Conservation (phyloP, 2,888 invertebrate genomes). For the Harpalus rufipes region DNA sequence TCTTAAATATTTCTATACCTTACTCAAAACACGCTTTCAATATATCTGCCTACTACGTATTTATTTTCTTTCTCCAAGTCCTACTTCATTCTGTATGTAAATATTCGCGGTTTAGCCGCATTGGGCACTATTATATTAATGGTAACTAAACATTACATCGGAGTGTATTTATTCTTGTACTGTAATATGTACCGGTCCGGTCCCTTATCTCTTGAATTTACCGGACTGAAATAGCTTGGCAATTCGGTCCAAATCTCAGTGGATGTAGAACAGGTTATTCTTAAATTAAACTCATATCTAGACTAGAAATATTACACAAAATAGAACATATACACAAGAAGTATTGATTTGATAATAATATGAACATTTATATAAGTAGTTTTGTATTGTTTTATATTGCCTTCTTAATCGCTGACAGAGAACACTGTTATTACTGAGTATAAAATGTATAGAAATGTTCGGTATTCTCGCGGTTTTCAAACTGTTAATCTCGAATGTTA, state of each 20-base stretch:
- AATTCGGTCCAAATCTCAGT: not conserved
- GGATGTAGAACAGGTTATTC: not conserved
- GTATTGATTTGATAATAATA: too few species aligned
- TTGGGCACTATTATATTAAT: constrained; percentile 33
- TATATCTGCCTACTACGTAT: too few species aligned
- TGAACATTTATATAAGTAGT: too few species aligned
- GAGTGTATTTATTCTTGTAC: constrained; percentile 23
- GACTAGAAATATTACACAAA: too few species aligned
- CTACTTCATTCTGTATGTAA: not conserved
- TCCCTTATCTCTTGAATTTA: not conserved
- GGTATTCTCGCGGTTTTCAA: not conserved
- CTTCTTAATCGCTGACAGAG: not conserved
- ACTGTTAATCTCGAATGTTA: constrained; percentile 2
- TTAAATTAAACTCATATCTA: not conserved
- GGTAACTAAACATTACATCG: constrained; percentile 26
- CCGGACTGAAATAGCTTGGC: not conserved
- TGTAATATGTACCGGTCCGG: constrained; percentile 2
- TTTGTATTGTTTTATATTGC: too few species aligned
- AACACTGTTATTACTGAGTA: not conserved
- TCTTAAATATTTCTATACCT: too few species aligned
- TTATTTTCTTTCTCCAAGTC: not conserved
- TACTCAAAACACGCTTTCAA: too few species aligned
- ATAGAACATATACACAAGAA: too few species aligned
- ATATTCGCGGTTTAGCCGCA: not conserved
- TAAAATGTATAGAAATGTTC: not conserved